Evolutionary conservation across 2,113 vertebrate species (phyloP).

Genomic region (Petaurus breviceps): DNA sequence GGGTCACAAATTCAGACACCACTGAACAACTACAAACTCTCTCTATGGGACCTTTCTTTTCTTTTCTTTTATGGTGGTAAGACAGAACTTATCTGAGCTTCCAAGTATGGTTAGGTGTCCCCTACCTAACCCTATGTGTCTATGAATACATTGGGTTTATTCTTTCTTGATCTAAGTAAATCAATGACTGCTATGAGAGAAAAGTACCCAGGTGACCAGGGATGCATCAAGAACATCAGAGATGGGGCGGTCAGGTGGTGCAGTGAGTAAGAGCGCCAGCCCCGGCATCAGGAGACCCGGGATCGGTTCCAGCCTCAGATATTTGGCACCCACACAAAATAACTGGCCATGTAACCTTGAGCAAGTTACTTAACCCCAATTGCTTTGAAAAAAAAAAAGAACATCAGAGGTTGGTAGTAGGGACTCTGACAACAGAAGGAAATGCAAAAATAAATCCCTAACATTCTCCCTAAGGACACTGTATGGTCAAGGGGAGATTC

Average conservation of each 20-base stretch:
- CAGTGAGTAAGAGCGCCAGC: no score
- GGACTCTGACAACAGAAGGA: not conserved
- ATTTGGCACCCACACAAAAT: no score
- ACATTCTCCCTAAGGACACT: not conserved
- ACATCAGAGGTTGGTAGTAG: not conserved
- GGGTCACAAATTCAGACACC: no score
- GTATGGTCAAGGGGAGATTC: not conserved
- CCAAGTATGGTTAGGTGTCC: not conserved
- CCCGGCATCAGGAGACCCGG: no score
- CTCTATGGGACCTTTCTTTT: not conserved
- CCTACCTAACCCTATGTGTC: not conserved
- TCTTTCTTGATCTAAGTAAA: not conserved
- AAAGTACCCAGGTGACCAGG: not conserved
- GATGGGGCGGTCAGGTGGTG: no score
- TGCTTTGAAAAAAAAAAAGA: no score
- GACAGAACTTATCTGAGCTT: not conserved
- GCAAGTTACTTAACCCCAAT: no score
- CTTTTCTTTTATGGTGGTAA: not conserved
- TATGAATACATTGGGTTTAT: no score
- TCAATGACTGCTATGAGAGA: not conserved
- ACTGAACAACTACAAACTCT: no score
- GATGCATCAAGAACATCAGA: not conserved
- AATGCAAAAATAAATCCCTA: not conserved
- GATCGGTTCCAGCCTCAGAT: no score
- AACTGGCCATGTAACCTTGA: no score